Base-by-base conservation (phyloP, 2,888 invertebrate species). In the Dicycla oo region DNA sequence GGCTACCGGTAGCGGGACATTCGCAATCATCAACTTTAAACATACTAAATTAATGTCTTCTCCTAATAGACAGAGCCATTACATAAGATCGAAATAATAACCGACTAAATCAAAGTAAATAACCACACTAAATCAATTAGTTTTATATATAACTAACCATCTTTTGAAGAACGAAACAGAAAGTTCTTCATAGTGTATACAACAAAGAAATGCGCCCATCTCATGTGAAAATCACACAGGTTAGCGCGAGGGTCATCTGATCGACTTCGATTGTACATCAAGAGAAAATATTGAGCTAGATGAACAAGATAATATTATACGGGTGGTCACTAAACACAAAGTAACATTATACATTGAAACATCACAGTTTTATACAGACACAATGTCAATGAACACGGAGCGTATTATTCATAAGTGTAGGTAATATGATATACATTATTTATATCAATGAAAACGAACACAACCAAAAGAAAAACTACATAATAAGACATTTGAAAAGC, bases 241-340 rank as follows among this genome's bases (percentile, higher is more conserved):
- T 87, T 90, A 88, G 89, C 84, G 84, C 86, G 67, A 80, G 86
- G 93, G 93, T 94, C 93, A 94, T 91, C 89, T 89, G 93, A 93
- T 94, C 90, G 86, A 88, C 89, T 90, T 90, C 93, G 91, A 91
- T 91, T 91, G 90, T 91, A 89, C 89, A 91, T 92, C 91, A 91
- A 88, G 90, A 91, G 93, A 93, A 94, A 94, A 94, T 93, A 93
- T 91, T 91, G 92, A 91, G 88, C 89, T 86, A 92, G 92, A 93
- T 93, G 89, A 89, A 87, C 88, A 83, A 90, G 93, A 93, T 92
- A 91, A 88, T 81, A 81, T 80, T 84, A 82, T 82, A 88, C 74
- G 85, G 84, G 83, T 87, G 83, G 84, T 82, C 83, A 86, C 75
- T 84, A 69, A 73, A 68, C 76, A 81, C 83, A 71, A 79, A 84